A percentile compares a stretch with the other conserved stretches of the same genome.
Evolutionary conservation across 1,140 invertebrate genomes (phyloP).

Genomic region (Condylostylus longicornis): DNA sequence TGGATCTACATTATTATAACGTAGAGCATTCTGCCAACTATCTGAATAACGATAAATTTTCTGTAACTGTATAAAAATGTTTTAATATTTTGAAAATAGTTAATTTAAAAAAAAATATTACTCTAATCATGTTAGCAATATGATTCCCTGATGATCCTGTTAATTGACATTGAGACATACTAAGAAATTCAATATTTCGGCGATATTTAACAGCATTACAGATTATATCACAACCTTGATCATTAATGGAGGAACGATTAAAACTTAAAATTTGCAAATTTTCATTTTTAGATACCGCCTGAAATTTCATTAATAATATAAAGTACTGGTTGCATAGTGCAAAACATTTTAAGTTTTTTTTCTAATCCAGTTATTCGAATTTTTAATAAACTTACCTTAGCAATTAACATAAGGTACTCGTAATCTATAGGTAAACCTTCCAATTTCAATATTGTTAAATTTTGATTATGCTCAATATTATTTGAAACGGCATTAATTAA

Average conservation of each 20-base stretch:
- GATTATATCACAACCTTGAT: constrained; percentile 41
- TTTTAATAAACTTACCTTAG: no score
- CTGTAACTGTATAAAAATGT: constrained; percentile 25
- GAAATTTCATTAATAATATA: no score
- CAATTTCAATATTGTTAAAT: constrained; percentile 39
- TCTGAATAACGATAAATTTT: constrained; percentile 46
- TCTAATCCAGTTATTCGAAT: no score
- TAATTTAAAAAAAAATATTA: no score
- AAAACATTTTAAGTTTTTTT: background rate
- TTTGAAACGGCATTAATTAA: constrained; percentile 37
- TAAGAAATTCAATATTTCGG: constrained; percentile 37
- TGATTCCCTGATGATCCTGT: constrained; percentile 33
- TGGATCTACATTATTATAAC: constrained; percentile 50
- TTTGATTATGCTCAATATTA: constrained; percentile 36
- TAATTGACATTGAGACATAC: constrained; percentile 41
- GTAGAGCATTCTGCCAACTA: constrained; percentile 56
- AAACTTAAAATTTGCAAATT: constrained; percentile 41
- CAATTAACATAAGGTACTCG: constrained; percentile 38
- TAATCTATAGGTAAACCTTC: constrained; percentile 42
- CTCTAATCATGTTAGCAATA: constrained; percentile 37
- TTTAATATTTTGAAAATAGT: background rate
- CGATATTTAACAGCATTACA: constrained; percentile 38
- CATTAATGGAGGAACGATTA: constrained; percentile 39
- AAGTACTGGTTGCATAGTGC: no score
- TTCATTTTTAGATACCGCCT: constrained; percentile 36